Evolutionary conservation across 2,888 invertebrate genomes (phyloP).

Genomic region (Drosophila siamana): DNA sequence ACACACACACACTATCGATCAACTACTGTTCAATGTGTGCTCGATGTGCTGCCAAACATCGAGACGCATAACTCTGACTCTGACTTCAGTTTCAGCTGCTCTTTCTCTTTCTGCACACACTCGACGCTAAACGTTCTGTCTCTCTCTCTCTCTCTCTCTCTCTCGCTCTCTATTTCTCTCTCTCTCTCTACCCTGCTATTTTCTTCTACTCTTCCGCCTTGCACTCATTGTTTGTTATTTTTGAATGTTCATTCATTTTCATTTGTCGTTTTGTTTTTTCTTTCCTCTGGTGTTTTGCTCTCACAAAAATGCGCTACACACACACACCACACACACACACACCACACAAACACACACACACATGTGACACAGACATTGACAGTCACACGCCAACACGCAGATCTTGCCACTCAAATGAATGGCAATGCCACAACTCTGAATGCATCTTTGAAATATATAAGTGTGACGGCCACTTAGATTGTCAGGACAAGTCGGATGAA

Average conservation of each 20-base stretch:
- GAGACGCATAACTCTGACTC: no score
- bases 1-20: constrained; percentile 4
- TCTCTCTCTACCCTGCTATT: neutral
- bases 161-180: neutral
- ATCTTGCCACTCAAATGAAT: constrained; percentile 84
- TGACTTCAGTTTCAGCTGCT: neutral
- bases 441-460: constrained; percentile 87
- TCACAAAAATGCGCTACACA: constrained; percentile 27
- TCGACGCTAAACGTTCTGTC: neutral
- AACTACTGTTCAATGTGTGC: neutral
- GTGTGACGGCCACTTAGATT: constrained; percentile 88
- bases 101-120: constrained; percentile 2
- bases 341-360: constrained; percentile 17
- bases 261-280: constrained; percentile 37
- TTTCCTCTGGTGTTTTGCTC: constrained; percentile 12
- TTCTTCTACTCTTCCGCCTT: constrained; percentile 16
- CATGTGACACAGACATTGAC: constrained; percentile 4
- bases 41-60: no score
- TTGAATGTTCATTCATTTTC: constrained; percentile 33
- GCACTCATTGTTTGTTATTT: constrained; percentile 15
- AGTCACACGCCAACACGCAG: constrained; percentile 16
- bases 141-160: neutral
- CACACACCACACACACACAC: constrained; percentile 1
- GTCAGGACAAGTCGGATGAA: constrained; percentile 88
- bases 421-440: constrained; percentile 88